Conservation (phyloP, 2,888 invertebrate species). For the Cryptophagus acutangulus region DNA sequence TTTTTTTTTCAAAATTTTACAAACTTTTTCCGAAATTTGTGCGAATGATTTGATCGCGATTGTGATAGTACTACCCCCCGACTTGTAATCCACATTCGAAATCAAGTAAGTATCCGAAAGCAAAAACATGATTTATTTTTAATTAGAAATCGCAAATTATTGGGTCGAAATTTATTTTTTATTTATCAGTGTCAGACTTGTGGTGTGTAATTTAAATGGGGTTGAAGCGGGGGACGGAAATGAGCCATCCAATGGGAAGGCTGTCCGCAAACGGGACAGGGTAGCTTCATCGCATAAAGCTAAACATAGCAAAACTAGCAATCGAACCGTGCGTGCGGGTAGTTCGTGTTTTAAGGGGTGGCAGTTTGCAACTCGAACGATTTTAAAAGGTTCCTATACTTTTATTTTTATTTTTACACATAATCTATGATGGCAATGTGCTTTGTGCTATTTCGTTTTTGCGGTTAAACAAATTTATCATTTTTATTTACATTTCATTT, state of each 20-base stretch:
- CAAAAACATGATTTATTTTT: constrained; percentile 2
- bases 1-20: constrained; percentile 13
- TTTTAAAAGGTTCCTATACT: constrained; percentile 5
- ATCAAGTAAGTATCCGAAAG: neutral
- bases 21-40: constrained; percentile 7
- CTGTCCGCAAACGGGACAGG: constrained; percentile 44
- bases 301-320: constrained; percentile 34
- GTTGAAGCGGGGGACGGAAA: constrained; percentile 32
- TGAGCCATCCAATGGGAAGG: constrained; percentile 37
- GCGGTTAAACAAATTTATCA: neutral
- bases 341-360: constrained; percentile 27
- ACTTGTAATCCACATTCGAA: no score
- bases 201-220: constrained; percentile 31
- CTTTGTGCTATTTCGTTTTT: neutral
- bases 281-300: constrained; percentile 36
- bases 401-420: no score
- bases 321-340: constrained; percentile 24
- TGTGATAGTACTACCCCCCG: no score
- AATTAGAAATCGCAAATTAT: constrained; percentile 10
- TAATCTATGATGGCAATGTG: neutral
- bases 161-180: constrained; percentile 15
- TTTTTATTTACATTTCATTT: neutral
- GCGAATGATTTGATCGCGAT: constrained; percentile 2
- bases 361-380: constrained; percentile 19
- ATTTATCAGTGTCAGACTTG: constrained; percentile 11